These are phyloP conservation scores for Fragum sueziense DNA, from an alignment of 2,888 invertebrate genomes.

Conservation along the genomic window DNA sequence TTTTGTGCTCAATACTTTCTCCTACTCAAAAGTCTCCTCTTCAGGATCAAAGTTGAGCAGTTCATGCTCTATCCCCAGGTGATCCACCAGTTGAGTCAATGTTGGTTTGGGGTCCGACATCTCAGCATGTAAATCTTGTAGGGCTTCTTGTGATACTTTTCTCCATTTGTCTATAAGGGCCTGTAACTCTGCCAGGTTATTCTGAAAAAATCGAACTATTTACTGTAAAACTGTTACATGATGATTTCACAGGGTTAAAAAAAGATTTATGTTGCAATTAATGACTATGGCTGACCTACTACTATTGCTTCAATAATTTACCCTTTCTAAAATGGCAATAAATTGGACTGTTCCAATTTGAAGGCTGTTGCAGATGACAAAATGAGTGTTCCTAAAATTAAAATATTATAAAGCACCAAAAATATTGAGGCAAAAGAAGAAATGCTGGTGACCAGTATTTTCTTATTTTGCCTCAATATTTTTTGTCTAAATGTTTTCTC, in stretches of 20 bases:
- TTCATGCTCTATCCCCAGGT: conserved; percentile 69
- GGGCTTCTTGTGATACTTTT: conserved; percentile 66
- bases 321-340: no score
- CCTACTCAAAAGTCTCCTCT: conserved; percentile 61
- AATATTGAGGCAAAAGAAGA: no score
- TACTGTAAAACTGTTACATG: not conserved
- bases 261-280: not conserved
- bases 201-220: conserved; percentile 60
- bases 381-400: no score
- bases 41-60: conserved; percentile 64
- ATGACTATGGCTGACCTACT: not conserved
- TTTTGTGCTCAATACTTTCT: no score
- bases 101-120: conserved; percentile 70
- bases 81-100: conserved; percentile 65
- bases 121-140: conserved; percentile 66
- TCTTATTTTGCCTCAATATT: not conserved
- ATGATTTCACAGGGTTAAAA: no score
- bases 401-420: no score
- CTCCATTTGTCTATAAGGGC: conserved; percentile 71
- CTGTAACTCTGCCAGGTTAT: conserved; percentile 68
- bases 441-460: not conserved
- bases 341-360: no score
- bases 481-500: no score
- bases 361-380: no score
- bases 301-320: no score